A percentile compares a stretch with the other conserved stretches of the same genome.
These are phyloP conservation scores for Idaea biselata DNA, from an alignment of 2,888 invertebrate genomes.

Conservation along the genomic window DNA sequence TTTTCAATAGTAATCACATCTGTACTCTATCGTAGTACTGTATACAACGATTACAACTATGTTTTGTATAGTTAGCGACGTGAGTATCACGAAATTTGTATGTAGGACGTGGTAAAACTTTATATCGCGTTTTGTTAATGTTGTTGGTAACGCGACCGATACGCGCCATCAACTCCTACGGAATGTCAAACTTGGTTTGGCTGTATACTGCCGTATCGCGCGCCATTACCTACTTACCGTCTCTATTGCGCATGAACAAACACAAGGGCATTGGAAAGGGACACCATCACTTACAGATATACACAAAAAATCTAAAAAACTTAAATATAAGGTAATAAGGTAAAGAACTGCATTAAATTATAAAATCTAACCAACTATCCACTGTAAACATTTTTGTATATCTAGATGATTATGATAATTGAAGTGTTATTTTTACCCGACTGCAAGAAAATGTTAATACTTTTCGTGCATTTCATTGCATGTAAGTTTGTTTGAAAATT, in stretches of 20 bases:
- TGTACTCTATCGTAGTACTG: slow-evolving; percentile 10
- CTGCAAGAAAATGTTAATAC: no score
- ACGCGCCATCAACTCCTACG: slow-evolving; percentile 50
- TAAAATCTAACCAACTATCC: no score
- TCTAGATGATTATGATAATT: no score
- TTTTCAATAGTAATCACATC: slow-evolving; percentile 40
- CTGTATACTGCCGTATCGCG: background rate
- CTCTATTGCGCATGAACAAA: slow-evolving; percentile 1
- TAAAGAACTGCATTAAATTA: no score
- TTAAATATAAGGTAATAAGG: no score
- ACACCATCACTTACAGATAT: background rate
- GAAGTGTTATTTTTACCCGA: no score
- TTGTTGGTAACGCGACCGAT: slow-evolving; percentile 50
- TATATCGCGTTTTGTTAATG: slow-evolving; percentile 37
- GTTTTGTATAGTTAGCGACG: slow-evolving; percentile 5
- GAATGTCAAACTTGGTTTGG: slow-evolving; percentile 44
- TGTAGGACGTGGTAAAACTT: slow-evolving; percentile 49
- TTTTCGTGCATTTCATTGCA: no score
- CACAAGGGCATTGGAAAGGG: background rate
- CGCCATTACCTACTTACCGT: slow-evolving; percentile 1
- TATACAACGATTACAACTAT: slow-evolving; percentile 6
- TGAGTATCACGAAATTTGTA: slow-evolving; percentile 22
- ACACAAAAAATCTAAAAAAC: no score
- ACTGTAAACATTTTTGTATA: no score
- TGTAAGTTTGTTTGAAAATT: no score